Conservation (phyloP, 1,140 invertebrate genomes). For the Heliothis virescens region DNA sequence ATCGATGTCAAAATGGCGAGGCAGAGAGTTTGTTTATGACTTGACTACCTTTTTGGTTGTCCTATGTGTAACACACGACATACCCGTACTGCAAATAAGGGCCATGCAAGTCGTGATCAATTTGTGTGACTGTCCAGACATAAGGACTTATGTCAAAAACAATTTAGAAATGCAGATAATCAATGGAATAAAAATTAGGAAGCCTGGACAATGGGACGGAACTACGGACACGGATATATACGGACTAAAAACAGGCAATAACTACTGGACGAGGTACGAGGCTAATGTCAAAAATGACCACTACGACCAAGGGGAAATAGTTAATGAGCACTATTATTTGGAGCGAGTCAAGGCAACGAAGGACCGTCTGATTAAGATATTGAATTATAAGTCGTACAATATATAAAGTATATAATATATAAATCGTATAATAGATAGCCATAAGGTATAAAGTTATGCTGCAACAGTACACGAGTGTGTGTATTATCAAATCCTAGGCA, state of each 20-base stretch:
- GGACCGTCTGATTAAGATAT: conserved; percentile 63
- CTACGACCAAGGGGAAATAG: conserved; percentile 62
- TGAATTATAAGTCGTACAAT: conserved; percentile 71
- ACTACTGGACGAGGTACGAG: conserved; percentile 76
- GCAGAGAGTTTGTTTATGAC: conserved; percentile 67
- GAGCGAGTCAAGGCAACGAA: conserved; percentile 62
- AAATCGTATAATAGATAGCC: conserved; percentile 64
- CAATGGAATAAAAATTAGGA: conserved; percentile 64
- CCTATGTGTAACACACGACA: conserved; percentile 61
- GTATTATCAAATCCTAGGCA: neutral
- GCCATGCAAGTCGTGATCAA: conserved; percentile 77
- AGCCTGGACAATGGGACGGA: conserved; percentile 78
- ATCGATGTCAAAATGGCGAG: conserved; percentile 77
- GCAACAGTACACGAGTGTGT: neutral
- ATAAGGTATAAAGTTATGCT: neutral
- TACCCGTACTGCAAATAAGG: conserved; percentile 68
- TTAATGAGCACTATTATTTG: conserved; percentile 76
- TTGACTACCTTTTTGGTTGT: conserved; percentile 64
- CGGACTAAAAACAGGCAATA: conserved; percentile 71
- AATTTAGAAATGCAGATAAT: conserved; percentile 64
- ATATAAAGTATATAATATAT: conserved; percentile 38
- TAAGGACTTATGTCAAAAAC: conserved; percentile 67
- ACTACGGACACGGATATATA: conserved; percentile 70
- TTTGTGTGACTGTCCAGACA: conserved; percentile 76
- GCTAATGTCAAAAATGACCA: conserved; percentile 70